Evolutionary conservation across 2,888 invertebrate genomes (phyloP), one percentile per base, ranked within the genome.

Genomic region (Heliconius aoede): DNA sequence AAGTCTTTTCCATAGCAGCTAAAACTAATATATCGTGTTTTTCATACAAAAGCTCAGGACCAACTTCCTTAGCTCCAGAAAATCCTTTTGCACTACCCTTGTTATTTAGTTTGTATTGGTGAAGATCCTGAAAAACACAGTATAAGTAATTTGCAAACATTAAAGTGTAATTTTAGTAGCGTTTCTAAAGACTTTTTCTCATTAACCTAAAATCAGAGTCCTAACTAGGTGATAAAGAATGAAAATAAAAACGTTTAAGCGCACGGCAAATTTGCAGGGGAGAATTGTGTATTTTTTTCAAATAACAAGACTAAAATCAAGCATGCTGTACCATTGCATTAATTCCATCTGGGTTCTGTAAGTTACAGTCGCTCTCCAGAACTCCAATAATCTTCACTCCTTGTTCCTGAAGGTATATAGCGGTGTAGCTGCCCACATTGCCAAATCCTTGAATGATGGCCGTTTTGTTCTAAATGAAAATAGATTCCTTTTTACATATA

Each of bases 371-470:
- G 72, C 88, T 91, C 90, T 97, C 97, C 76, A 95, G 90, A 18
- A 97, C 95, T 69, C 97, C 97, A 81, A 97, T 95, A 84, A 96
- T 95, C 85, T 95, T 96, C 73, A 96, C 97, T 26, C 97, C 97
- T 65, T 95, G 95, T 79, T 96, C 89, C 82, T 95, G 94, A 79
- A 97, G 92, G 86, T 97, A 97, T 67, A 96, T 89, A 86, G 96
- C 96, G 21, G 97, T 95, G 89, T 96, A 97, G 81, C 96, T 95
- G 83, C 98, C 98, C 74, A 98, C 98, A 91, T 98, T 98, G 87
- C 97, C 97, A 86, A 96, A 96, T 71, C 97, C 97, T 89, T 97
- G 95, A 68, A 98, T 93, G 83, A 98, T 97, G 83, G 97, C 97
- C 5, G 97, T 97, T 90, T 98, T 97, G 81, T 94, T 95, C 86